Evolutionary conservation across 1,140 invertebrate species (phyloP), one percentile per base, ranked within the genome.

Genomic region (Tetraneura akinire): DNA sequence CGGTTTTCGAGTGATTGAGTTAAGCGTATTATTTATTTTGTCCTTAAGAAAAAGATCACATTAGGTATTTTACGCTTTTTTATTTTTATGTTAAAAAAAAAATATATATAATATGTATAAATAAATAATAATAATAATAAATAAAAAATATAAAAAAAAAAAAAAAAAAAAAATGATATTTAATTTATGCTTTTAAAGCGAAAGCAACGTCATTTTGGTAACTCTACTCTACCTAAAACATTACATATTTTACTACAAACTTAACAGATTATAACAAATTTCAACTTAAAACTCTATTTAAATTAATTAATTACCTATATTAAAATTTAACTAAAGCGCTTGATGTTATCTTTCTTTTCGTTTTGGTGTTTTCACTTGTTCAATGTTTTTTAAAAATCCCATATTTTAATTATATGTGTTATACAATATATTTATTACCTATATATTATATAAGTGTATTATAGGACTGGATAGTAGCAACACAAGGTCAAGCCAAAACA

Each of bases 121-220:
- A n/a, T n/a, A n/a, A n/a, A n/a, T n/a, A n/a, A n/a, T n/a, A n/a
- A n/a, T n/a, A n/a, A n/a, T n/a, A n/a, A n/a, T n/a, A n/a, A n/a
- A n/a, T n/a, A n/a, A n/a, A n/a, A n/a, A n/a, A n/a, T n/a, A n/a
- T n/a, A n/a, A n/a, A n/a, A n/a, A 11, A 9, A n/a, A 62, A 47
- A 42, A 37, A 11, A 9, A n/a, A 62, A 47, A 42, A 37, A 62
- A 62, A 62, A 14, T 32, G 55, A 62, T 78, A 62, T 23, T 45
- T 68, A 57, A 26, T 78, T 26, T 62, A 78, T 60, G 74, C 74
- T 60, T 29, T 78, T 62, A 18, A 78, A 78, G 74, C 74, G 37
- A 78, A 78, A 78, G 74, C 74, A 21, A 78, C 74, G 74, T 78
- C 74, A 78, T 78, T 78, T 78, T 78, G 74, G 74, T 78, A 78